Evolutionary conservation across 2,888 invertebrate species (phyloP).

Genomic region (Caenorhabditis doughertyi): DNA sequence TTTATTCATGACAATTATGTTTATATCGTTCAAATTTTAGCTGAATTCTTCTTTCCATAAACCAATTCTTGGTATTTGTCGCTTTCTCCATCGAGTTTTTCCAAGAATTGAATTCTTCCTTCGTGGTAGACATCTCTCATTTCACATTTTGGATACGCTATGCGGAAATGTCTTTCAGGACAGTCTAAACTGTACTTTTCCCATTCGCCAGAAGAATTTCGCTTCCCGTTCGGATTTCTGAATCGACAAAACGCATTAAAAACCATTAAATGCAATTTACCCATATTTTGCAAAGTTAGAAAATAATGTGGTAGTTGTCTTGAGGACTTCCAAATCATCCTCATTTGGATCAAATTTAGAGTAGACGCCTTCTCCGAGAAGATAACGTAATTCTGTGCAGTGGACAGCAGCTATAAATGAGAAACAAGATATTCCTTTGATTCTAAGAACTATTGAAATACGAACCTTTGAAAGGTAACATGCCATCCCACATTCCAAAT

Average conservation of each 20-base stretch:
- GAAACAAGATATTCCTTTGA: no score
- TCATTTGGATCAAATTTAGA: slow-evolving; percentile 69
- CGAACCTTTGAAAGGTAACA: slow-evolving; percentile 69
- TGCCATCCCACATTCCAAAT: slow-evolving; percentile 64
- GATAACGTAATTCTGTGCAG: slow-evolving; percentile 72
- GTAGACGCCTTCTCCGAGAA: slow-evolving; percentile 73
- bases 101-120: slow-evolving; percentile 31
- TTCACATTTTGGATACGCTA: slow-evolving; percentile 35
- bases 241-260: background rate
- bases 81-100: slow-evolving; percentile 29
- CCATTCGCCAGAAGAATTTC: slow-evolving; percentile 18
- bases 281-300: slow-evolving; percentile 75
- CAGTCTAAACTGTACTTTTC: slow-evolving; percentile 26
- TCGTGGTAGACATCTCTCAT: slow-evolving; percentile 47
- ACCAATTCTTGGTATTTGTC: slow-evolving; percentile 42
- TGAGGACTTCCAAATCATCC: slow-evolving; percentile 69
- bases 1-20: no score
- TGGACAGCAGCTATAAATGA: slow-evolving; percentile 72
- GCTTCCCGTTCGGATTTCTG: slow-evolving; percentile 53
- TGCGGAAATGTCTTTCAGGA: slow-evolving; percentile 42
- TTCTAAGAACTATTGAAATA: background rate
- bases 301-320: slow-evolving; percentile 66
- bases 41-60: slow-evolving; percentile 36
- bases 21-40: slow-evolving; percentile 6
- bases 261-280: slow-evolving; percentile 23